Base-by-base conservation (phyloP, 37 sponge, comb jelly and placozoan species). In the Diacarnus erythraeanus region DNA sequence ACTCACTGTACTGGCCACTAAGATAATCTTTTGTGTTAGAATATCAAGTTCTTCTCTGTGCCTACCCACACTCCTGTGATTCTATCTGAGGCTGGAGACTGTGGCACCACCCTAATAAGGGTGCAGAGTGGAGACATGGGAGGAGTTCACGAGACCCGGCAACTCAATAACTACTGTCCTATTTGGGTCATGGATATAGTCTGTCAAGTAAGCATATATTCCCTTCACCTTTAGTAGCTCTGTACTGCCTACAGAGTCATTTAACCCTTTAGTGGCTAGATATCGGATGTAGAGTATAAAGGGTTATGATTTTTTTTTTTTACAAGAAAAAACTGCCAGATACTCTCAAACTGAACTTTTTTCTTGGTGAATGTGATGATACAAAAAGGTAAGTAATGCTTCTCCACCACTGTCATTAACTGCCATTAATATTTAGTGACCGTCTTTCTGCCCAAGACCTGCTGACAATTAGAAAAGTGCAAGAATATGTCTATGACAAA, bases 11-110 rank as follows among this genome's bases (percentile, higher is more conserved):
- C n/a, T n/a, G n/a, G n/a, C n/a, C n/a, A n/a, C n/a, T n/a, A 18
- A 69, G 5, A 44, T 47, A 37, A 39, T 74, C 40, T 30, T 1
- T 58, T 35, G 37, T 41, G 70, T 25, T 76, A 87, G 87, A 42
- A 79, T 31, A 66, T n/a, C 15, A 79, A 82, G 59, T 93, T 79
- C 74, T 90, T 93, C 78, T 75, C 77, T 61, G 91, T 93, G 6
- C 89, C 94, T 59, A 38, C 15, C 21, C 97, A 96, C 86, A 96
- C 97, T 37, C 94, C 97, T 17, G 76, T 96, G 37, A 54, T 89
- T 34, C 54, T 96, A 38, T 58, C 84, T 0, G 97, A 96, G 77
- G 69, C 86, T 15, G 94, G 86, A 37, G 97, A 96, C 80, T 88
- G 89, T 87, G 93, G 91, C 2, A 77, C 84, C 40, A 85, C 92